Evolutionary conservation across 1,140 invertebrate species (phyloP).

Genomic region (Drosophila leontia): DNA sequence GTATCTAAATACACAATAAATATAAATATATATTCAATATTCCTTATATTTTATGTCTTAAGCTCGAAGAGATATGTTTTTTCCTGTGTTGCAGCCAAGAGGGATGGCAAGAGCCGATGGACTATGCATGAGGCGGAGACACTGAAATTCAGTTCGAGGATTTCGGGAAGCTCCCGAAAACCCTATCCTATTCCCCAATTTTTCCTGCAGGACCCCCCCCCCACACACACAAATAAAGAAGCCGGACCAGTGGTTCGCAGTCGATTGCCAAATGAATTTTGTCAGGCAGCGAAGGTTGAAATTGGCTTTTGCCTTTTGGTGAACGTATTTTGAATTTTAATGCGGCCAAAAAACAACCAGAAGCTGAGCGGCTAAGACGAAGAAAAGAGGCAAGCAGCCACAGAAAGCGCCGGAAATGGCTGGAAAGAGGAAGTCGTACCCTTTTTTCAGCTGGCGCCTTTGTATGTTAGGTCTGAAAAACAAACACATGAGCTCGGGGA

Average conservation of each 20-base stretch:
- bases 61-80: not conserved
- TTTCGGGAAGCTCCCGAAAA: constrained; percentile 34
- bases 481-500: constrained; percentile 15
- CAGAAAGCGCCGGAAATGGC: constrained; percentile 6
- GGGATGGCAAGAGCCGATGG: not conserved
- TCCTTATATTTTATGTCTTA: not conserved
- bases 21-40: not conserved
- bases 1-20: not conserved
- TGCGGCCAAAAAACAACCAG: constrained; percentile 35
- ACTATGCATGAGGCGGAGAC: constrained; percentile 66
- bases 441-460: constrained; percentile 36
- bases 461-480: constrained; percentile 26
- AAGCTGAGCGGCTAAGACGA: not conserved
- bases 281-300: constrained; percentile 77
- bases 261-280: constrained; percentile 79
- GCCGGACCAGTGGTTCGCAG: constrained; percentile 27
- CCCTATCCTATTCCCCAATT: not conserved
- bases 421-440: constrained; percentile 26
- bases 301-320: constrained; percentile 79
- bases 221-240: not conserved
- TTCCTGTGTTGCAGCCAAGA: not conserved
- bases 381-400: not conserved
- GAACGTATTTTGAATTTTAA: constrained; percentile 82
- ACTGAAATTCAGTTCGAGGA: constrained; percentile 35
- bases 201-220: not conserved